Evolutionary conservation across 2,888 invertebrate species (phyloP).

Genomic region (Palloptera scutellata): DNA sequence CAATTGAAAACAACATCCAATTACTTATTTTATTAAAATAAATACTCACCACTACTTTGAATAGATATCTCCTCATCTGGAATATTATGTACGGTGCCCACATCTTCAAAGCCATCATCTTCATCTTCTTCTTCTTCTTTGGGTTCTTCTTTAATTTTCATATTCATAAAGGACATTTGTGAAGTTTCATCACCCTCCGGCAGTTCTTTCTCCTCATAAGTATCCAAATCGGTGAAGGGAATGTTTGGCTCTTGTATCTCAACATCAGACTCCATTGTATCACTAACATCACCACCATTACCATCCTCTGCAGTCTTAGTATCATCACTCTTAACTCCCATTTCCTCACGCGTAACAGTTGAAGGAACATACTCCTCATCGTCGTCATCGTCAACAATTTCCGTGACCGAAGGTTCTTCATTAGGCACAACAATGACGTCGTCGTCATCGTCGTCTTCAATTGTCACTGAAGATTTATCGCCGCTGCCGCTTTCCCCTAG

Average conservation of each 20-base stretch:
- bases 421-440: slow-evolving; percentile 75
- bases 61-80: slow-evolving; percentile 61
- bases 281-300: slow-evolving; percentile 33
- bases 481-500: slow-evolving; percentile 7
- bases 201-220: slow-evolving; percentile 58
- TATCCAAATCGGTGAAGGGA: slow-evolving; percentile 63
- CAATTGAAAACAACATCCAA: neutral
- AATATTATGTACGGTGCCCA: slow-evolving; percentile 59
- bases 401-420: slow-evolving; percentile 72
- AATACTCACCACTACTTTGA: slow-evolving; percentile 55
- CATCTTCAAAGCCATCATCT: slow-evolving; percentile 64
- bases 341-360: slow-evolving; percentile 42
- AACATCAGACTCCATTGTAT: slow-evolving; percentile 61
- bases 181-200: slow-evolving; percentile 45
- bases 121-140: slow-evolving; percentile 70
- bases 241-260: slow-evolving; percentile 65
- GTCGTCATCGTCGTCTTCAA: slow-evolving; percentile 70
- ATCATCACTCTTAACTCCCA: slow-evolving; percentile 32
- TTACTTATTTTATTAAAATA: neutral
- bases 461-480: slow-evolving; percentile 53
- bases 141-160: slow-evolving; percentile 78
- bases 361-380: slow-evolving; percentile 65
- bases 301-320: slow-evolving; percentile 15
- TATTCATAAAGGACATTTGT: slow-evolving; percentile 57
- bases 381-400: slow-evolving; percentile 65